Evolutionary conservation across 2,113 vertebrate species (phyloP).

Genomic region (Myrmophylax atrothorax): DNA sequence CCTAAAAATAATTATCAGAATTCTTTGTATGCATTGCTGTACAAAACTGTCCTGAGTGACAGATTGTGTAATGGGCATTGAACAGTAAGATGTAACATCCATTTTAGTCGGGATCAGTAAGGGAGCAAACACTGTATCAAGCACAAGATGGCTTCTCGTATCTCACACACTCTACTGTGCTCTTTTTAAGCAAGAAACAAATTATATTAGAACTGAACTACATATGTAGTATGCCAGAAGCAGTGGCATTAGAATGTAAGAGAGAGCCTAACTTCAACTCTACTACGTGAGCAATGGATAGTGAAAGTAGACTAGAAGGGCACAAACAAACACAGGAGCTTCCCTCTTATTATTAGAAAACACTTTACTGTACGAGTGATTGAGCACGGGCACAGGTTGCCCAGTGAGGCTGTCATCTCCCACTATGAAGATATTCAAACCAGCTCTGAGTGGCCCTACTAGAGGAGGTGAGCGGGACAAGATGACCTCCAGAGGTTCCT

Average conservation of each 20-base stretch:
- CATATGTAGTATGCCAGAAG: accelerated
- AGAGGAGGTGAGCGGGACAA: neutral
- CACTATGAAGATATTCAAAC: accelerated
- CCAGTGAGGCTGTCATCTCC: accelerated
- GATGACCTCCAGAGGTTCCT: neutral
- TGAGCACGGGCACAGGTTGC: neutral
- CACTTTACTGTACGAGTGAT: neutral
- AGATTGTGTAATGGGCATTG: neutral
- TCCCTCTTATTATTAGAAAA: neutral
- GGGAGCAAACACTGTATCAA: neutral
- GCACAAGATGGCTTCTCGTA: neutral
- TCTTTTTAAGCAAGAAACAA: neutral
- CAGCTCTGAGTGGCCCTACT: neutral
- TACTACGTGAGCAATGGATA: neutral
- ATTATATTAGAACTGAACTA: neutral
- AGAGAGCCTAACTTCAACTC: neutral
- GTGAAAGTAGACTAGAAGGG: neutral
- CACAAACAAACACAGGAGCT: neutral
- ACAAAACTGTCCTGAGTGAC: neutral
- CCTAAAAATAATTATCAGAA: neutral
- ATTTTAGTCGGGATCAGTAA: neutral
- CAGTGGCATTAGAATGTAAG: neutral
- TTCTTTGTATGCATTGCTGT: neutral
- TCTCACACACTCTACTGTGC: accelerated
- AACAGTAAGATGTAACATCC: neutral